Conservation (phyloP, 2,888 invertebrate species). For the Julus scandinavius region DNA sequence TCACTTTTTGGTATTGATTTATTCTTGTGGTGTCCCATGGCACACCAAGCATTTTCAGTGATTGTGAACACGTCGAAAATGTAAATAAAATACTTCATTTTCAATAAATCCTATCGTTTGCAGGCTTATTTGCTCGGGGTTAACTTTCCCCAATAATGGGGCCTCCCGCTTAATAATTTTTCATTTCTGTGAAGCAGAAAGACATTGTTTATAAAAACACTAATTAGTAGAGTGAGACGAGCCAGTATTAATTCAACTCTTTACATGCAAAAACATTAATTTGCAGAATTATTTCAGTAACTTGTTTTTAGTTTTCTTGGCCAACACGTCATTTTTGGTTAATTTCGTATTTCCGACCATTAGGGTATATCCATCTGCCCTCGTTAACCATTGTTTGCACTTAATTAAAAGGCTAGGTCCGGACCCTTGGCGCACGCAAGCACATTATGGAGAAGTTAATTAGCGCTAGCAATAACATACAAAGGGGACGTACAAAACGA, state of each 20-base stretch:
- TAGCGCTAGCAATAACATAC: neutral
- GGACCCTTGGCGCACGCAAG: neutral
- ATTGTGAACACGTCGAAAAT: neutral
- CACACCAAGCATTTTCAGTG: neutral
- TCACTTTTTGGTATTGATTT: neutral
- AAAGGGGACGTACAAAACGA: neutral
- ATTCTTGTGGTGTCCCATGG: neutral
- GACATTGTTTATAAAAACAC: no score
- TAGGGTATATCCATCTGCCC: neutral
- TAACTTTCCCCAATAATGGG: no score
- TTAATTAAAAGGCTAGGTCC: conserved; percentile 1
- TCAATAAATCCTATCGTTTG: neutral
- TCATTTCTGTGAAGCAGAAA: no score
- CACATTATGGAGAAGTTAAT: conserved; percentile 1
- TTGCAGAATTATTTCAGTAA: neutral
- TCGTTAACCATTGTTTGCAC: conserved; percentile 15
- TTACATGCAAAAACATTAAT: neutral
- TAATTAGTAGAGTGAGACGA: no score
- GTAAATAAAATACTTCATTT: neutral
- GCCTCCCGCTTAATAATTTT: no score
- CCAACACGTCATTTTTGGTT: neutral
- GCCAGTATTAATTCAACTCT: no score
- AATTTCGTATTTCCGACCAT: neutral
- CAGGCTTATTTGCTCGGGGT: neutral
- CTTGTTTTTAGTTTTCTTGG: neutral